phyloP scores from a whole-genome alignment of 1,140 invertebrate species.

The Dryas iulia region DNA sequence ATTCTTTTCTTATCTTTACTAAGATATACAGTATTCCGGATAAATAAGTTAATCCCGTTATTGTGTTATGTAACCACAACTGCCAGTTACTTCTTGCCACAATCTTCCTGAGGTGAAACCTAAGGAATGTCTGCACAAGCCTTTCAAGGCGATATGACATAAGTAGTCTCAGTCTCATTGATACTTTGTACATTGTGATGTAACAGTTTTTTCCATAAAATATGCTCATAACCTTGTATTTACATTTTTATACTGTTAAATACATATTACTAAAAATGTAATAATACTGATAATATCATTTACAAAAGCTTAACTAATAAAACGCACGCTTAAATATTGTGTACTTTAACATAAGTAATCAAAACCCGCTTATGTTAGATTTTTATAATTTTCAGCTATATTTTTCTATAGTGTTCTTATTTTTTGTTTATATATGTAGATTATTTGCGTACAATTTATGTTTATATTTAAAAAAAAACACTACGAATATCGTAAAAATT shows the following conservation, averaged over 20 bases:
- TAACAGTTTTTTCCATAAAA: not conserved
- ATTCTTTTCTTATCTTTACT: not conserved
- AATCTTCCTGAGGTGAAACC: conserved; percentile 7
- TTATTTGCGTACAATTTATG: too few species aligned
- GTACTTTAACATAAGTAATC: not conserved
- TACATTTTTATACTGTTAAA: not conserved
- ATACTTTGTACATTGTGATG: not conserved
- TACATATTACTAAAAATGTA: not conserved
- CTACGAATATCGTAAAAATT: too few species aligned
- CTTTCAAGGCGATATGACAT: not conserved
- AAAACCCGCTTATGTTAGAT: not conserved
- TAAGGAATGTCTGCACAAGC: conserved; percentile 4
- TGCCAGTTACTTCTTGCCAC: not conserved
- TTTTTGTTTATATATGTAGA: too few species aligned
- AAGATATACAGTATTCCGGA: not conserved
- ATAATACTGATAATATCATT: not conserved
- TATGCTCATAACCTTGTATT: not conserved
- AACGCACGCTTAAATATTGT: not conserved
- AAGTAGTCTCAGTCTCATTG: not conserved
- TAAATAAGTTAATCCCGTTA: conserved; percentile 15
- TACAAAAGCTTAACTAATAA: not conserved
- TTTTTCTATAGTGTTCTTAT: too few species aligned
- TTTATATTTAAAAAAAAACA: too few species aligned
- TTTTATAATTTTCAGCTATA: too few species aligned
- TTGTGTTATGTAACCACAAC: conserved; percentile 4